Percentiles rank a stretch among this genome's conserved stretches.
These are phyloP conservation scores for Hypotaenidia okinawae DNA, from an alignment of 2,797 vertebrate species.

Conservation along the genomic window DNA sequence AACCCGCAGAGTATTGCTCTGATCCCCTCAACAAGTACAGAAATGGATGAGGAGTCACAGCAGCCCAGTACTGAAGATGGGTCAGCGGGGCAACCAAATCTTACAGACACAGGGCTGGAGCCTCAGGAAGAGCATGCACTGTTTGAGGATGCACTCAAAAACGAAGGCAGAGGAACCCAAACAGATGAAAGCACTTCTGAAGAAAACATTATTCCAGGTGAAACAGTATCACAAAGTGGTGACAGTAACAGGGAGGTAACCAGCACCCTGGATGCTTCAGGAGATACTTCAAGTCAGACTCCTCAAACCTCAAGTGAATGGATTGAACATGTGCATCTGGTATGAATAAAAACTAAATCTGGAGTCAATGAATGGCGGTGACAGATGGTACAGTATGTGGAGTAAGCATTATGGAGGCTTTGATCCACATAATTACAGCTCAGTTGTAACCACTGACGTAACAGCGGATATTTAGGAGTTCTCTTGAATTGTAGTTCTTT, in stretches of 20 bases:
- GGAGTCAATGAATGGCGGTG: slow-evolving; percentile 18
- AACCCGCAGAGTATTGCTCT: slow-evolving; percentile 95
- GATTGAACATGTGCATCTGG: slow-evolving; percentile 93
- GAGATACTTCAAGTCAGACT: slow-evolving; percentile 83
- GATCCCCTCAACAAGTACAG: slow-evolving; percentile 87
- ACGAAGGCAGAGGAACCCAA: slow-evolving; percentile 83
- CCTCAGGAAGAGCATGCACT: slow-evolving; percentile 79
- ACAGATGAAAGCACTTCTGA: slow-evolving; percentile 77
- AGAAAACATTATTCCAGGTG: slow-evolving; percentile 73
- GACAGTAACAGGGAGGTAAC: slow-evolving; percentile 51
- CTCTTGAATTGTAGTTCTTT: slow-evolving; percentile 70
- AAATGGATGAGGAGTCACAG: slow-evolving; percentile 76
- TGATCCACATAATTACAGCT: slow-evolving; percentile 59
- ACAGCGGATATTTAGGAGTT: slow-evolving; percentile 55
- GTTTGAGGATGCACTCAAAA: slow-evolving; percentile 74
- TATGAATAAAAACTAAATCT: slow-evolving; percentile 77
- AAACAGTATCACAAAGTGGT: slow-evolving; percentile 70
- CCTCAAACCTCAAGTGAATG: slow-evolving; percentile 90
- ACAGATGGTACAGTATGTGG: slow-evolving; percentile 56
- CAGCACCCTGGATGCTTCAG: slow-evolving; percentile 74
- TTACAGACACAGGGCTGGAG: slow-evolving; percentile 63
- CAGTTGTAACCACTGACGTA: slow-evolving; percentile 63
- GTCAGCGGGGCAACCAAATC: slow-evolving; percentile 56
- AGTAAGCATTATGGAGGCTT: slow-evolving; percentile 62
- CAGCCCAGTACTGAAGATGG: slow-evolving; percentile 63